A percentile compares a stretch with the other conserved stretches of the same genome.
Evolutionary conservation across 2,888 invertebrate species (phyloP).

Genomic region (Psylliodes chrysocephalus): DNA sequence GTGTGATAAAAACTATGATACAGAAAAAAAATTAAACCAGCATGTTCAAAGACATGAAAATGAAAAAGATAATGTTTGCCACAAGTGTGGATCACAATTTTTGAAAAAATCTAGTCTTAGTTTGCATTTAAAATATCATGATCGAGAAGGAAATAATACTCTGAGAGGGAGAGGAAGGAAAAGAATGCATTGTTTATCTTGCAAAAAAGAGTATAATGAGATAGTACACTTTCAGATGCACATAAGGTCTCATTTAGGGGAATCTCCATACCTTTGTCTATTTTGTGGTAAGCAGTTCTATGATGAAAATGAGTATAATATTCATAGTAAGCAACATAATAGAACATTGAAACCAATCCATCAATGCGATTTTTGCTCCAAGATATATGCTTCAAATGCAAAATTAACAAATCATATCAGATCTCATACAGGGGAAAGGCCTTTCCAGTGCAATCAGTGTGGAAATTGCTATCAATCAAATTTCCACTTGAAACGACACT

Average conservation of each 20-base stretch:
- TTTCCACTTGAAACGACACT: background rate
- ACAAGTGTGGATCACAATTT: background rate
- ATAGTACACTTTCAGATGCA: background rate
- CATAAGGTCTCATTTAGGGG: constrained; percentile 29
- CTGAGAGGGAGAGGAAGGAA: background rate
- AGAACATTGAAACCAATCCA: too few relatives aligned
- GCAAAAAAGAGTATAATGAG: background rate
- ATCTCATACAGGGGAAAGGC: constrained; percentile 28
- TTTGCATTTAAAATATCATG: background rate
- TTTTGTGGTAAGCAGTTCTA: constrained; percentile 35
- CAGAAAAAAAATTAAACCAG: background rate
- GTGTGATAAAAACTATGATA: background rate
- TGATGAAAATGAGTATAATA: constrained; percentile 31
- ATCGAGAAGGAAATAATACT: background rate
- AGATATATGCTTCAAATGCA: background rate
- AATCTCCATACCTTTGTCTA: constrained; percentile 33
- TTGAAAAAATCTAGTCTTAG: background rate
- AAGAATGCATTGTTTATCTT: background rate
- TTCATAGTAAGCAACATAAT: constrained; percentile 22
- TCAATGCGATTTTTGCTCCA: background rate
- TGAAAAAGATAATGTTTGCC: background rate
- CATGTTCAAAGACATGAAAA: background rate
- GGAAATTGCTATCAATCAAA: background rate
- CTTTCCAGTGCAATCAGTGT: constrained; percentile 17
- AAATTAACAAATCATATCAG: background rate